A percentile compares a stretch with the other conserved stretches of the same genome.
phyloP scores from a whole-genome alignment of 2,797 vertebrate genomes.

The Propithecus deckenii region DNA sequence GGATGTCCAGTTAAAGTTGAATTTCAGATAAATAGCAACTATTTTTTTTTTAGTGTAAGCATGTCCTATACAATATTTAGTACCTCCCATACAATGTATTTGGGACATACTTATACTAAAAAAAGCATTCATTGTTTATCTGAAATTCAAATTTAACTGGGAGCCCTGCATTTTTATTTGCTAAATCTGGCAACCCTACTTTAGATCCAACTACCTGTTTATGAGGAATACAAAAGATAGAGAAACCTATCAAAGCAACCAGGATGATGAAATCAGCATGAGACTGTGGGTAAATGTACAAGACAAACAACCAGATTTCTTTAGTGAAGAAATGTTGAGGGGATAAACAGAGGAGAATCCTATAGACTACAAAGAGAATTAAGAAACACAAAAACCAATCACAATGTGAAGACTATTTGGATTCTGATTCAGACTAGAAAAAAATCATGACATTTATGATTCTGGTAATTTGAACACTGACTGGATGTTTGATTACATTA shows the following conservation, averaged over 20 bases:
- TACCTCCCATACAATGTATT: neutral
- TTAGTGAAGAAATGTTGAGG: neutral
- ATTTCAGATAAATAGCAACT: neutral
- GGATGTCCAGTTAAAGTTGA: neutral
- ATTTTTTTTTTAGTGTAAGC: neutral
- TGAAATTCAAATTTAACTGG: constrained; percentile 1
- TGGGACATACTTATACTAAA: neutral
- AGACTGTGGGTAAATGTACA: neutral
- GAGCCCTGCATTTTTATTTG: neutral
- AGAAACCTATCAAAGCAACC: neutral
- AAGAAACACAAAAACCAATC: constrained; percentile 2
- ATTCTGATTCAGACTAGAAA: neutral
- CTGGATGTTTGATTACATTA: neutral
- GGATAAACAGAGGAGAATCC: neutral
- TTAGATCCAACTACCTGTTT: neutral
- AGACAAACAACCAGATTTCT: neutral
- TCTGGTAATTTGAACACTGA: neutral
- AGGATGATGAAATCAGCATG: neutral
- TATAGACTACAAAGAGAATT: neutral
- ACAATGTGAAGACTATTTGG: neutral
- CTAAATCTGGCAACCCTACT: constrained; percentile 8
- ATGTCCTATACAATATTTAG: neutral
- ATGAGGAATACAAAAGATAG: neutral
- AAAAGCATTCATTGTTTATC: neutral
- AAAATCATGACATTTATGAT: neutral